phyloP scores from a whole-genome alignment of 2,113 vertebrate genomes.

The Oryctolagus cuniculus region mOryCun1.1 NC_091452.1:23733501-23734000 shows the following conservation, averaged over 20 bases:
- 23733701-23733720: neutral
- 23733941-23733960: neutral
- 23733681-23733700: neutral
- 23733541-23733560: neutral
- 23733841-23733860: neutral
- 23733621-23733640: neutral
- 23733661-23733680: neutral
- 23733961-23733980: neutral
- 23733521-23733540: neutral
- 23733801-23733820: neutral
- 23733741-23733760: neutral
- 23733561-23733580: neutral
- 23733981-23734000: neutral
- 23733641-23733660: neutral
- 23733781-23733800: neutral
- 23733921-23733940: neutral
- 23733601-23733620: neutral
- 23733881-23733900: neutral
- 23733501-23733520: neutral
- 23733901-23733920: neutral
- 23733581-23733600: neutral
- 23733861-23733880: neutral
- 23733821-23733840: no score
- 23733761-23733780: neutral
- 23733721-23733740: neutral